Conservation (phyloP, 2,888 invertebrate species). For the Stratiomys singularior region DNA sequence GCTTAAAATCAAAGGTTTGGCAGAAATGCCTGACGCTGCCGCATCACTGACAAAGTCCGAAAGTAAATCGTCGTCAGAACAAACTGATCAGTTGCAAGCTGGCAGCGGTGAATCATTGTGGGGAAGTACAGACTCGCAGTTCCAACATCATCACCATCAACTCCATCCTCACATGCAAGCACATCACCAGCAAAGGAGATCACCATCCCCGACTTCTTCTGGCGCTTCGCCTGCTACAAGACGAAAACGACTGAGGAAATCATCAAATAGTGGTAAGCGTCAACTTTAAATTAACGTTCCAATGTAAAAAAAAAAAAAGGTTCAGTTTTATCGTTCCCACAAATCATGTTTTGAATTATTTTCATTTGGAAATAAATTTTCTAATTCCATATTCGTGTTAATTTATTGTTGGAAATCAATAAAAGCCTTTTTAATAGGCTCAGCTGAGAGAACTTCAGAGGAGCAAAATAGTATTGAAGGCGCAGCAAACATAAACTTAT, state of each 20-base stretch:
- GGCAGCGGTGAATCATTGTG: slow-evolving; percentile 67
- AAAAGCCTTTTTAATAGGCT: slow-evolving; percentile 59
- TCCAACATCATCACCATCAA: slow-evolving; percentile 70
- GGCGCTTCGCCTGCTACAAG: slow-evolving; percentile 75
- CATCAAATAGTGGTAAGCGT: slow-evolving; percentile 69
- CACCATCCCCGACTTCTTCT: slow-evolving; percentile 69
- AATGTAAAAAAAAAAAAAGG: too few species aligned
- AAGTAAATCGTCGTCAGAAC: slow-evolving; percentile 68
- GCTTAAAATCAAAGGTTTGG: slow-evolving; percentile 87
- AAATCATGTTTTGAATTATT: neutral
- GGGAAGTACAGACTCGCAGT: slow-evolving; percentile 68
- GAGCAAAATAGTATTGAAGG: slow-evolving; percentile 65
- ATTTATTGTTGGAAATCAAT: neutral
- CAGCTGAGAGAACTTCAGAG: slow-evolving; percentile 68
- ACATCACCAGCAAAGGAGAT: slow-evolving; percentile 71
- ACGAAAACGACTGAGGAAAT: slow-evolving; percentile 71
- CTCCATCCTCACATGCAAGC: slow-evolving; percentile 70
- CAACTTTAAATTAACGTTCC: too few species aligned
- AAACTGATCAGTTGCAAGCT: slow-evolving; percentile 67
- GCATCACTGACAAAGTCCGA: slow-evolving; percentile 79
- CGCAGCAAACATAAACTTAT: slow-evolving; percentile 64
- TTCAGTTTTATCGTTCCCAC: too few species aligned
- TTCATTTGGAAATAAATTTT: neutral
- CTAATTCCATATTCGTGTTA: neutral
- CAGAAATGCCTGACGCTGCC: slow-evolving; percentile 85